Conservation (phyloP, 2,888 invertebrate species). For the Eupeodes latifasciatus region DNA sequence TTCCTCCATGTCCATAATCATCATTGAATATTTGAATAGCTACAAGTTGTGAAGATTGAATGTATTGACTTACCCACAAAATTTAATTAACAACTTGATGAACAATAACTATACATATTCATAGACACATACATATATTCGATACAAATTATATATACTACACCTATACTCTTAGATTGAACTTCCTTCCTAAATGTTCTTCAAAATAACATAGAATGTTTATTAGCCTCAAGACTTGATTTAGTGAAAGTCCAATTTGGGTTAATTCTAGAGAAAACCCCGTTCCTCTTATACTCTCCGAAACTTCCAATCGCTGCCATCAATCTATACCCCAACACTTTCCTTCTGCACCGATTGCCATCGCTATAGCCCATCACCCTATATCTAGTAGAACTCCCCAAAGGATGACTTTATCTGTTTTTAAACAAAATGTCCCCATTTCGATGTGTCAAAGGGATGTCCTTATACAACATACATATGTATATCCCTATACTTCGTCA, state of each 20-base stretch:
- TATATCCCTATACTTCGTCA: no score
- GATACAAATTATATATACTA: not conserved
- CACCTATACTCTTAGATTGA: not conserved
- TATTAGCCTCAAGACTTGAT: conserved; percentile 64
- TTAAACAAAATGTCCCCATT: conserved; percentile 68
- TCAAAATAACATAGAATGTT: conserved; percentile 35
- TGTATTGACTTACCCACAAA: conserved; percentile 29
- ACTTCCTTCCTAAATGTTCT: conserved; percentile 38
- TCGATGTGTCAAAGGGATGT: conserved; percentile 32
- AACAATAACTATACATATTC: not conserved
- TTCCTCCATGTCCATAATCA: not conserved
- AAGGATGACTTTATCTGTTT: conserved; percentile 64
- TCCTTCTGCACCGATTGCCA: not conserved
- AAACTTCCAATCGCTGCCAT: conserved; percentile 12
- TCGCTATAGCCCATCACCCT: not conserved
- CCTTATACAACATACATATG: not conserved
- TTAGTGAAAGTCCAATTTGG: conserved; percentile 63
- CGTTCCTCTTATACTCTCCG: not conserved
- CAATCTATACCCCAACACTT: not conserved
- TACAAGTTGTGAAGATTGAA: conserved; percentile 14
- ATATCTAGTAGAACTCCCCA: not conserved
- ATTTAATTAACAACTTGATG: conserved; percentile 64
- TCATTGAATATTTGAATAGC: conserved; percentile 4
- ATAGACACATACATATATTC: not conserved
- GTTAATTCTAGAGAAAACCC: conserved; percentile 53